phyloP scores from a whole-genome alignment of 2,888 invertebrate species.

The Abscondita cerata region DNA sequence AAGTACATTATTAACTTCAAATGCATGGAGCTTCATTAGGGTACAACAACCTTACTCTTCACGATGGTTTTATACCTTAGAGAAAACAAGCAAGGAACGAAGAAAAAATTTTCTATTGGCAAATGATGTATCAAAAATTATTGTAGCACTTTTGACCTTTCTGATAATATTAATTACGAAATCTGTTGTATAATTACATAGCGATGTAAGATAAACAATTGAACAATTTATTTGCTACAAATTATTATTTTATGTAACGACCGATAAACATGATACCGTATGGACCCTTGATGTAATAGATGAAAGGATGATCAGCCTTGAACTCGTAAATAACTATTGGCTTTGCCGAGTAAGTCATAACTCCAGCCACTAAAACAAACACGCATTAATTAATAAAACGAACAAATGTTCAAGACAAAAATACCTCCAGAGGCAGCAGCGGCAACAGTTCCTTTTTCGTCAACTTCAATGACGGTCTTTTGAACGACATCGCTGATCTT shows the following conservation, averaged over 20 bases:
- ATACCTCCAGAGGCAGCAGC: neutral
- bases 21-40: too few relatives aligned
- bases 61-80: too few relatives aligned
- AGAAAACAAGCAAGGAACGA: too few relatives aligned
- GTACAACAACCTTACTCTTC: too few relatives aligned
- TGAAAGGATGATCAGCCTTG: neutral
- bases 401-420: neutral
- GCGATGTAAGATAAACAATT: too few relatives aligned
- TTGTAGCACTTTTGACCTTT: too few relatives aligned
- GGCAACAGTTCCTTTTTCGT: neutral
- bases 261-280: conserved; percentile 1
- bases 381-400: neutral
- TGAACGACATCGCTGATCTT: neutral
- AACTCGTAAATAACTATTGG: neutral
- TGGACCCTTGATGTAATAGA: neutral
- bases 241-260: neutral
- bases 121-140: too few relatives aligned
- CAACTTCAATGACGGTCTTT: neutral
- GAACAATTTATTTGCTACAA: too few relatives aligned
- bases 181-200: too few relatives aligned
- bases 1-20: too few relatives aligned
- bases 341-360: neutral
- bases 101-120: too few relatives aligned
- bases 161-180: too few relatives aligned
- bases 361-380: neutral